Percentiles rank a stretch among this genome's conserved stretches.
Conservation (phyloP, 1,140 invertebrate genomes). For the Drosophila sulfurigaster region DNA sequence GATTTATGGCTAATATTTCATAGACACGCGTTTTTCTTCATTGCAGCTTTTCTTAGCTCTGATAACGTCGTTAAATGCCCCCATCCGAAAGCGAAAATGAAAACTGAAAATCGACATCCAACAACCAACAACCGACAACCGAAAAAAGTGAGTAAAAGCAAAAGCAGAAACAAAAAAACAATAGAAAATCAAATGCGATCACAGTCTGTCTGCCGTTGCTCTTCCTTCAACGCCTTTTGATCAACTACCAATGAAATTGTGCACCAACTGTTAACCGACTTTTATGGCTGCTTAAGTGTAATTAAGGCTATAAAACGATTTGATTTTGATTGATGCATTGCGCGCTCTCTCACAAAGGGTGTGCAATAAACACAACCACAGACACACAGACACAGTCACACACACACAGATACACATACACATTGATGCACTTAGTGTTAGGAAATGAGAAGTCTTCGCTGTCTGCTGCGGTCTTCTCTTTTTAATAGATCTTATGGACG, state of each 20-base stretch:
- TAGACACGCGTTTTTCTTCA: constrained; percentile 67
- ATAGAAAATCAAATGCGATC: constrained; percentile 7
- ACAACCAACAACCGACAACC: background rate
- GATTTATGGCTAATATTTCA: constrained; percentile 64
- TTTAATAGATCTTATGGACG: background rate
- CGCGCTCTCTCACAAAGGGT: constrained; percentile 23
- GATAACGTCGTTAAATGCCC: constrained; percentile 76
- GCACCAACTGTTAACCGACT: constrained; percentile 58
- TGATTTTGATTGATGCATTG: constrained; percentile 74
- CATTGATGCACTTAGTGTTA: too few relatives aligned
- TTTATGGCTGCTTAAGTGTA: constrained; percentile 76
- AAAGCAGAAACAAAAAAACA: background rate
- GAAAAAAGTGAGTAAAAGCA: constrained; percentile 12
- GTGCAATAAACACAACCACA: constrained; percentile 18
- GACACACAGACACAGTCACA: background rate
- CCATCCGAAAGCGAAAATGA: constrained; percentile 60
- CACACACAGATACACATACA: background rate
- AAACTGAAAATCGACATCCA: constrained; percentile 21
- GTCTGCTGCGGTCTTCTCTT: constrained; percentile 1
- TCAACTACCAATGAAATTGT: constrained; percentile 65
- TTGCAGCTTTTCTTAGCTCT: constrained; percentile 56
- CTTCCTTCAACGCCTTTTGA: constrained; percentile 23
- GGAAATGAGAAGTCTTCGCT: background rate
- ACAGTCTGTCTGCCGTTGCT: background rate
- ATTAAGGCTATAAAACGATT: constrained; percentile 80